Conservation (phyloP, 2,113 vertebrate species). For the Zapornia atra region DNA sequence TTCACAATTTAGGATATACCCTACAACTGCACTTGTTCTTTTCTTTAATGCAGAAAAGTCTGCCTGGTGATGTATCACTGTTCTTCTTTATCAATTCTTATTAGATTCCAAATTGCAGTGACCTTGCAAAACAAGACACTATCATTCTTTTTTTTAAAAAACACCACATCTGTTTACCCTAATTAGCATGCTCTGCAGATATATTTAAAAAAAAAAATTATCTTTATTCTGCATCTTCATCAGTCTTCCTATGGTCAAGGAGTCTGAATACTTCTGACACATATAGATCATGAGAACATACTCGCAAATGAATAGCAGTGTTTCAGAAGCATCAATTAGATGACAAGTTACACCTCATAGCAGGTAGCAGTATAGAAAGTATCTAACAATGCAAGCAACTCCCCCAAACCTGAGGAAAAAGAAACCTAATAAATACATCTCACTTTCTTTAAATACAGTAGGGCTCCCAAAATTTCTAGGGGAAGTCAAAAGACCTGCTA, state of each 20-base stretch:
- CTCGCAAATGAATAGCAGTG: neutral
- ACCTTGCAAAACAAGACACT: neutral
- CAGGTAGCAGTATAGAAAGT: neutral
- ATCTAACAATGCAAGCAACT: neutral
- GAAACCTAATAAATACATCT: neutral
- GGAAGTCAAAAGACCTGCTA: neutral
- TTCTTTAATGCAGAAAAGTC: neutral
- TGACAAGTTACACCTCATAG: neutral
- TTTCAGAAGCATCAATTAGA: neutral
- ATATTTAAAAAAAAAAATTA: neutral
- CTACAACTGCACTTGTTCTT: neutral
- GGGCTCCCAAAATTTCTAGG: neutral
- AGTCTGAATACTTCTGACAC: neutral
- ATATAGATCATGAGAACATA: neutral
- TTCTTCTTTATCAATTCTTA: neutral
- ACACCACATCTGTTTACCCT: neutral
- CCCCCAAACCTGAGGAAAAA: neutral
- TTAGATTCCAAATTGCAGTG: neutral
- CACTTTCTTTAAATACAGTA: neutral
- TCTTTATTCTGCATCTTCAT: neutral
- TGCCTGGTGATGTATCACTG: neutral
- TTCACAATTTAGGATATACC: neutral
- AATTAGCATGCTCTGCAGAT: neutral
- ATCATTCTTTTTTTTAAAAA: neutral
- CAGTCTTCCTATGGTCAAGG: neutral